Base-by-base conservation (phyloP, 2,888 invertebrate species). In the Helicoverpa assulta region DNA sequence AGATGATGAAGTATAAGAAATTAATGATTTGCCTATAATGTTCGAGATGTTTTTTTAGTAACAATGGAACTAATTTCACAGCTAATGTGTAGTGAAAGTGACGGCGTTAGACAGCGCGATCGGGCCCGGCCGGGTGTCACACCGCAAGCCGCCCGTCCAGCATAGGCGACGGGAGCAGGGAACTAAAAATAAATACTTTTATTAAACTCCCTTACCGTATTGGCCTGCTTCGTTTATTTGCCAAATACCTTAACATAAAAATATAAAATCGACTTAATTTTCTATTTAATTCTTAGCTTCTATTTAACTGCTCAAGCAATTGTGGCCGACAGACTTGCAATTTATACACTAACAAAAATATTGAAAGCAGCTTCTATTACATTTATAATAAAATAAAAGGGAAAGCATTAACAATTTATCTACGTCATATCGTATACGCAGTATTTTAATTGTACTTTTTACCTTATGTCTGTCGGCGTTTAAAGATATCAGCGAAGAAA, bases 151-250 rank as follows among this genome's bases (percentile, higher is more conserved):
- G 88, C 29, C 88, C 90, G 75, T 92, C 93, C 75, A 88, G 84
- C 89, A 92, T 89, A n/a, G 92, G 91, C 55, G 94, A 90, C 52
- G 93, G 93, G 64, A 94, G 89, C 82, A 95, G 90, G 52, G 94
- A 95, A 79, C 94, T 95, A 91, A 76, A 90, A 90, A 77, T 19
- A 80, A 83, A 83, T 66, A 78, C 67, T 75, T 52, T 59, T 54
- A 82, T 82, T 82, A 82, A 73, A 73, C 67, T 69, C 71, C 67
- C 66, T 64, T 69, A 29, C 29, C 33, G 37, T 18, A 51, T 7
- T 52, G 26, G 29, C 55, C 67, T 59, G 72, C 72, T 62, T 54
- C n/a, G 2, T 58, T 50, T 6, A 67, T 0, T 53, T 68, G 50
- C 26, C 54, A 64, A 69, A 53, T 59, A 53, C 10, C 50, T 58